A percentile compares a stretch with the other conserved stretches of the same genome.
phyloP scores from a whole-genome alignment of 2,888 invertebrate genomes.

The Sinelater perroti region DNA sequence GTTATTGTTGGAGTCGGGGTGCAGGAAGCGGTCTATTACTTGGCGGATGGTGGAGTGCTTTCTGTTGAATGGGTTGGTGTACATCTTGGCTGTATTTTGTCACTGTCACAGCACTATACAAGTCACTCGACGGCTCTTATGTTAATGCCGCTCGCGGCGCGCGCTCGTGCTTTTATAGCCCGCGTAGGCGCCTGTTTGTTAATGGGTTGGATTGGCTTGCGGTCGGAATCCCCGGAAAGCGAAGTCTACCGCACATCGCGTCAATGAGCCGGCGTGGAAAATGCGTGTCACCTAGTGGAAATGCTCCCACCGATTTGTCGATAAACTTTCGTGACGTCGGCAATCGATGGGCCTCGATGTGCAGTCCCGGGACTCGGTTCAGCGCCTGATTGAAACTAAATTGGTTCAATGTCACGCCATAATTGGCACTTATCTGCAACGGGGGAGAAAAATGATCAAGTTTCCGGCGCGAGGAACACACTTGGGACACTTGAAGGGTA shows the following conservation, averaged over 20 bases:
- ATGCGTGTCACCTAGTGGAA: neutral
- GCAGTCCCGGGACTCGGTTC: too few relatives aligned
- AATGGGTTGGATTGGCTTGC: conserved; percentile 17
- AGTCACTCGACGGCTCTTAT: conserved; percentile 6
- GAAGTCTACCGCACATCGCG: too few relatives aligned
- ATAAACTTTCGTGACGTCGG: too few relatives aligned
- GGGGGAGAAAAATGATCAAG: too few relatives aligned
- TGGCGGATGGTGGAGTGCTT: conserved; percentile 74
- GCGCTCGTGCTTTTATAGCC: conserved; percentile 15
- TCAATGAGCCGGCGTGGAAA: neutral
- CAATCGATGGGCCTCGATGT: too few relatives aligned
- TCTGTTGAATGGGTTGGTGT: conserved; percentile 75
- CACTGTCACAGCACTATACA: neutral
- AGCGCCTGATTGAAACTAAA: too few relatives aligned
- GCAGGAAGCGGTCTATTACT: conserved; percentile 70
- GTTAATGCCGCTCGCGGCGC: conserved; percentile 11
- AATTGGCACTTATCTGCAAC: too few relatives aligned
- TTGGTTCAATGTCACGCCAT: too few relatives aligned
- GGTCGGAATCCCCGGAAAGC: conserved; percentile 19
- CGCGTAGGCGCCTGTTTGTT: conserved; percentile 6
- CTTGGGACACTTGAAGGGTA: too few relatives aligned
- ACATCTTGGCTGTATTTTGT: conserved; percentile 61
- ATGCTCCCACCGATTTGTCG: neutral
- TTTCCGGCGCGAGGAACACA: too few relatives aligned
- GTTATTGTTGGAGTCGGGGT: conserved; percentile 58